Evolutionary conservation across 2,888 invertebrate genomes (phyloP), one percentile per base, ranked within the genome.

Genomic region (Nomada ruficornis): DNA sequence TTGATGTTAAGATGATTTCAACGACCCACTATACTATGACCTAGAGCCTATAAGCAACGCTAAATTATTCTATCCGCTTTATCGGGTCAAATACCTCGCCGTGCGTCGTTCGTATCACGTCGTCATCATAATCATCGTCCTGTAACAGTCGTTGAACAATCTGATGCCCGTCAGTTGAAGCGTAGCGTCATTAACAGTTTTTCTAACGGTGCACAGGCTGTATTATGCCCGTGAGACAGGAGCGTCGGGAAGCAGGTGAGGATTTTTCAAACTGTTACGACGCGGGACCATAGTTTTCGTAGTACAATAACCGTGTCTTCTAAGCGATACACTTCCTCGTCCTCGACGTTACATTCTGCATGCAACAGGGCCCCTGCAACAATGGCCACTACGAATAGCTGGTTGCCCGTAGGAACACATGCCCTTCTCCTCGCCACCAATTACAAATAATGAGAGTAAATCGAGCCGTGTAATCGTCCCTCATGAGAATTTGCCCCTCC

Each of bases 401-500:
- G 63, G 67, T 42, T 72, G 64, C 63, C 54, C 71, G 18, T 26
- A 76, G 57, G 55, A 59, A 63, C 82, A 20, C 68, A 42, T 55
- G 15, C 47, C 68, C 70, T 72, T 72, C 26, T 67, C 36, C 79
- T 65, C 77, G 80, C 84, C 71, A 80, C 88, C 90, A 90, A 90
- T 90, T 90, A 90, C 90, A 80, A 86, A 83, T 90, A 90, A 90
- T 86, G 89, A 89, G 89, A 90, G 89, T 89, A 88, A 86, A 86
- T 80, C 86, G 86, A 60, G 79, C 74, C 69, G 83, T 82, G 84
- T 85, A 85, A 88, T 88, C 85, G 86, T 74, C 75, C 70, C 65
- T 44, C 65, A 68, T 44, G 77, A 69, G 72, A 82, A 83, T 79
- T 77, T 64, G 47, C 44, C 74, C 54, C 18, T 52, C 67, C 29